Base-by-base conservation (phyloP, 1,140 invertebrate species). In the Microvelia longipes region DNA sequence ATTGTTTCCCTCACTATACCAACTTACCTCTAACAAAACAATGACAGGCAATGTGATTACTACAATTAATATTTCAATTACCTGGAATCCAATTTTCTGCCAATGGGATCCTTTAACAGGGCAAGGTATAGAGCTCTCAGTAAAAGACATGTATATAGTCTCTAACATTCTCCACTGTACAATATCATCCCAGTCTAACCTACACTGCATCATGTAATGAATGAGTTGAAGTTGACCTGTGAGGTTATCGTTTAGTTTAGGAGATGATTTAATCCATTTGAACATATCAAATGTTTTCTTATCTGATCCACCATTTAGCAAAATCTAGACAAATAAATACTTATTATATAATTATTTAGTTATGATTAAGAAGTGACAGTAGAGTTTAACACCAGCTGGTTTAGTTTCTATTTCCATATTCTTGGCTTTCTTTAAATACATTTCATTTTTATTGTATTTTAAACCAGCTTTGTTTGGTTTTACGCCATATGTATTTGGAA, bases 21-120 rank as follows among this genome's bases (percentile, higher is more conserved):
- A n/a, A n/a, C n/a, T n/a, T n/a, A n/a, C n/a, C n/a, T n/a, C n/a
- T n/a, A n/a, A n/a, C n/a, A n/a, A n/a, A n/a, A n/a, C n/a, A n/a
- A n/a, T n/a, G n/a, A n/a, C n/a, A n/a, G n/a, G n/a, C n/a, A n/a
- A n/a, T n/a, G n/a, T n/a, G n/a, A n/a, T n/a, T n/a, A n/a, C n/a
- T n/a, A n/a, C n/a, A n/a, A n/a, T n/a, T n/a, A n/a, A n/a, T n/a
- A n/a, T n/a, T n/a, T n/a, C n/a, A 50, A 50, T 27, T 72, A 79
- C 84, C 81, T 85, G 84, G 75, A 85, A 85, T 24, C 84, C 84
- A 71, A 85, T 82, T 66, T 80, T 77, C 73, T 85, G 83, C 84
- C 84, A 85, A 73, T 85, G 84, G 69, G 75, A 75, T 5, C 84
- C 84, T 77, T 78, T 82, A 26, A 81, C 75, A 27, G 79, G 78